Percentiles rank a stretch among this genome's conserved stretches.
Evolutionary conservation across 1,140 invertebrate genomes (phyloP).

Genomic region (Trachymyrmex septentrionalis): DNA sequence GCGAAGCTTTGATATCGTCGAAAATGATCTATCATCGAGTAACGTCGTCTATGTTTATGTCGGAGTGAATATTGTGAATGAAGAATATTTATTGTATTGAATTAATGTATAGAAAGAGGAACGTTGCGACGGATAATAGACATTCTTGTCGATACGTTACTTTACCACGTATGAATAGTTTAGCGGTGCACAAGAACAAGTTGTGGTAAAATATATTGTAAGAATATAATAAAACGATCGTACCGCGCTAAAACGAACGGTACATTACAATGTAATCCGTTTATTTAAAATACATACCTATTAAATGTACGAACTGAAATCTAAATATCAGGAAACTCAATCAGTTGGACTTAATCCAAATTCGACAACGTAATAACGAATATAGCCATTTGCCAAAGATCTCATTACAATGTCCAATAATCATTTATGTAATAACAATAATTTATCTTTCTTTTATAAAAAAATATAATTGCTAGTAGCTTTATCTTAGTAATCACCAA

Average conservation of each 20-base stretch:
- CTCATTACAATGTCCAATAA: neutral
- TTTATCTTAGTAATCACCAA: neutral
- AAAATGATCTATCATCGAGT: conserved; percentile 69
- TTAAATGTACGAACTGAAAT: conserved; percentile 64
- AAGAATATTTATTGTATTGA: conserved; percentile 39
- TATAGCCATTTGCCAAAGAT: neutral
- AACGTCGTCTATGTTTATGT: conserved; percentile 35
- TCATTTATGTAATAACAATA: neutral
- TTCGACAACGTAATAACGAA: neutral
- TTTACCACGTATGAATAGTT: conserved; percentile 72
- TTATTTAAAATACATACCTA: conserved; percentile 83
- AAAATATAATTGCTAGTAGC: neutral
- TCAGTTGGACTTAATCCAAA: conserved; percentile 2
- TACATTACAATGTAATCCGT: conserved; percentile 79
- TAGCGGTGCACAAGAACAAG: conserved; percentile 76
- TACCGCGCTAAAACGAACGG: conserved; percentile 75
- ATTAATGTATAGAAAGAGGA: conserved; percentile 26
- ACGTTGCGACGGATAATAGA: conserved; percentile 68
- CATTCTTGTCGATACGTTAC: conserved; percentile 76
- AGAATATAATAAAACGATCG: conserved; percentile 76
- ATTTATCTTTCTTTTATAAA: neutral
- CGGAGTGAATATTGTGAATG: conserved; percentile 24
- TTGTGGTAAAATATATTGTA: conserved; percentile 72
- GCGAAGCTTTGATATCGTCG: conserved; percentile 65
- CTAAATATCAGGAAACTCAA: conserved; percentile 5